Evolutionary conservation across 2,113 vertebrate genomes (phyloP).

Genomic region (Psephotus haematonotus): DNA sequence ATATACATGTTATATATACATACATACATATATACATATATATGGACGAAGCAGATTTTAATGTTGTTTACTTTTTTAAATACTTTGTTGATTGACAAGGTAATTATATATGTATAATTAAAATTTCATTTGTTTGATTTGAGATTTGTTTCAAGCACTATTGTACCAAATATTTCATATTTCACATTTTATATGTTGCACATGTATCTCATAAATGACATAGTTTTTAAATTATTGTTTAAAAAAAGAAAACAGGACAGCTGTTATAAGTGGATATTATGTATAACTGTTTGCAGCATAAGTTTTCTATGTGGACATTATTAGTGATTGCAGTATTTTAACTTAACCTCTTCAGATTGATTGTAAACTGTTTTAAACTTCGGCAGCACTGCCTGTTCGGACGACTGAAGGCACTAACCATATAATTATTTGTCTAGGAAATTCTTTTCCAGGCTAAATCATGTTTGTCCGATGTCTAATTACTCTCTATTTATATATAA

Average conservation of each 20-base stretch:
- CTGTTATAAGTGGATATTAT: constrained; percentile 82
- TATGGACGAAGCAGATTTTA: constrained; percentile 86
- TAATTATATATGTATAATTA: constrained; percentile 83
- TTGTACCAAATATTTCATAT: constrained; percentile 88
- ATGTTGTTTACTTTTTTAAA: constrained; percentile 89
- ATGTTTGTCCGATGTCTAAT: constrained; percentile 76
- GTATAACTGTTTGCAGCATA: constrained; percentile 84
- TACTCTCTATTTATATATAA: constrained; percentile 76
- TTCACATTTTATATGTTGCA: constrained; percentile 87
- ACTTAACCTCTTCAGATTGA: constrained; percentile 82
- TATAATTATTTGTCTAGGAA: constrained; percentile 73
- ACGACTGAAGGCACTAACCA: constrained; percentile 77
- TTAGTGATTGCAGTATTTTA: constrained; percentile 87
- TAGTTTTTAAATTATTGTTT: constrained; percentile 87
- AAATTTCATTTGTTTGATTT: constrained; percentile 82
- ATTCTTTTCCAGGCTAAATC: constrained; percentile 72
- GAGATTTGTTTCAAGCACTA: constrained; percentile 86
- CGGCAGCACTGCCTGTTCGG: constrained; percentile 74
- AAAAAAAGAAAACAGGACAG: constrained; percentile 69
- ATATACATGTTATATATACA: constrained; percentile 85
- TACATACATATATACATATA: constrained; percentile 84
- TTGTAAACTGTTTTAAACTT: constrained; percentile 83
- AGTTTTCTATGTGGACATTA: constrained; percentile 82
- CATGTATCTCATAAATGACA: constrained; percentile 78
- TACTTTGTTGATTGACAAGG: constrained; percentile 84